Conservation (phyloP, 2,113 vertebrate genomes). For the Sinocyclocheilus grahami region DNA sequence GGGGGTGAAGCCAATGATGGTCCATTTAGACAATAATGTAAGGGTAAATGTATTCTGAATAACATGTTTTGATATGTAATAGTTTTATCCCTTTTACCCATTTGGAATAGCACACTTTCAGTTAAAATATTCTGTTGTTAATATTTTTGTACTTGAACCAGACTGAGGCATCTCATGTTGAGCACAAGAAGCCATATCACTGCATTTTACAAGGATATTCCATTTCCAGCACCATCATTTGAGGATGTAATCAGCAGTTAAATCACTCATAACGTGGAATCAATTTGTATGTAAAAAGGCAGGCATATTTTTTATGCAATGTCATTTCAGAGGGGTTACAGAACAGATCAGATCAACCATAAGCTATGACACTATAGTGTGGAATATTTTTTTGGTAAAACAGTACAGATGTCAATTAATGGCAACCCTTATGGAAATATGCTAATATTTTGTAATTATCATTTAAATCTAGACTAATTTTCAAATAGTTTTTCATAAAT, state of each 20-base stretch:
- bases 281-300: not conserved
- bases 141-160: not conserved
- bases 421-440: too few species aligned
- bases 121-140: not conserved
- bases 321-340: not conserved
- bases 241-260: constrained; percentile 2
- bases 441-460: too few species aligned
- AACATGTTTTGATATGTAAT: not conserved
- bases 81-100: not conserved
- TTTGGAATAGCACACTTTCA: not conserved
- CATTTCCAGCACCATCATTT: not conserved
- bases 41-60: not conserved
- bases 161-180: not conserved
- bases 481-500: too few species aligned
- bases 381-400: not conserved
- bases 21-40: not conserved
- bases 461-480: too few species aligned
- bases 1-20: not conserved
- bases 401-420: not conserved
- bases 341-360: not conserved
- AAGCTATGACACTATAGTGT: too few species aligned
- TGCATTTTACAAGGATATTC: not conserved
- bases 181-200: not conserved
- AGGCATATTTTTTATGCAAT: not conserved
- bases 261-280: not conserved